A percentile compares a stretch with the other conserved stretches of the same genome.
phyloP scores from a whole-genome alignment of 2,797 vertebrate species.

The Cephalopachus bancanus region DNA sequence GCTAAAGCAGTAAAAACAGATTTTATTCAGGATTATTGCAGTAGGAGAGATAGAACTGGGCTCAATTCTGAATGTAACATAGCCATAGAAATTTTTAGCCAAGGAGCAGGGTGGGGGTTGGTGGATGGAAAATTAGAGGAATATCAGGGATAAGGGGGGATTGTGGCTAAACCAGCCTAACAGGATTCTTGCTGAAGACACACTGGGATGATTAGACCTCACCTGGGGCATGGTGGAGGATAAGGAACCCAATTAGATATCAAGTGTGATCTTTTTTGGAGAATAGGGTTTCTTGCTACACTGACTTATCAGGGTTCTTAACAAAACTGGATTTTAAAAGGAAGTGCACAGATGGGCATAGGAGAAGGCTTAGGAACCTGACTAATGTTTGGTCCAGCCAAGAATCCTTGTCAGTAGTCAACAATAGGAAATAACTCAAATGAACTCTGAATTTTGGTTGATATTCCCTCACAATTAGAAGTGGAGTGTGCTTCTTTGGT shows the following conservation, averaged over 20 bases:
- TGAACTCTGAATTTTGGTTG: constrained; percentile 19
- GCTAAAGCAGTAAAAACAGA: neutral
- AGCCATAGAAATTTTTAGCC: neutral
- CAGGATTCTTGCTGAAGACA: no score
- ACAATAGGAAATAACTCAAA: neutral
- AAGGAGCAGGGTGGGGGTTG: neutral
- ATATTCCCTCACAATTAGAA: neutral
- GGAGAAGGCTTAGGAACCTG: neutral
- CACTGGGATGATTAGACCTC: no score
- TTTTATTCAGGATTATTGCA: neutral
- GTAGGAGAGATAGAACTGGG: neutral
- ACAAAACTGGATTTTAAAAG: neutral
- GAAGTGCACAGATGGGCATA: neutral
- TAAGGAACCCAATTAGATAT: no score
- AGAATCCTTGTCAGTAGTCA: neutral
- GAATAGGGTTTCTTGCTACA: no score
- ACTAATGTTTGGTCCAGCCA: neutral
- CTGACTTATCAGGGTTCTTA: neutral
- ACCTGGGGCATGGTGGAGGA: no score
- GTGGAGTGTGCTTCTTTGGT: neutral
- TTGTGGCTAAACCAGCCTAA: no score
- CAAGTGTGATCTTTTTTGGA: no score
- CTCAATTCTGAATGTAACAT: neutral
- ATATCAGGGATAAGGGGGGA: no score
- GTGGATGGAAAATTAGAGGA: no score